Conservation (phyloP, 2,797 vertebrate species). For the Choloepus didactylus region DNA sequence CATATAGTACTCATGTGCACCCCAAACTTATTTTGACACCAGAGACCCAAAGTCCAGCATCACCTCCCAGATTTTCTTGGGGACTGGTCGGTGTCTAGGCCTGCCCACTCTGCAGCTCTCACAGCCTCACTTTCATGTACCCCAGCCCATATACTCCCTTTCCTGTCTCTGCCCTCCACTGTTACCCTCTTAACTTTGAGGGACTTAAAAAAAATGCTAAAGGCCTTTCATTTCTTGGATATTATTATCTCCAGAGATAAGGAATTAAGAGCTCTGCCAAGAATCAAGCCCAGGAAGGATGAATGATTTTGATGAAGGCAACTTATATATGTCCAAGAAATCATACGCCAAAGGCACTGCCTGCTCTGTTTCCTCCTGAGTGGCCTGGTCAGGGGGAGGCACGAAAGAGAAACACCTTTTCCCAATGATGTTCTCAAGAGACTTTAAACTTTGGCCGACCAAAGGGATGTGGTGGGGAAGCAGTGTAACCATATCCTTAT, state of each 20-base stretch:
- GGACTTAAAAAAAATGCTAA: neutral
- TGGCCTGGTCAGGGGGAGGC: neutral
- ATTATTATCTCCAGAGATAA: neutral
- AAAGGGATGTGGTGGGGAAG: neutral
- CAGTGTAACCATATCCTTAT: neutral
- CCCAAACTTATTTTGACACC: neutral
- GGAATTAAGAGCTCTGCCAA: conserved; percentile 15
- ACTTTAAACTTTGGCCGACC: neutral
- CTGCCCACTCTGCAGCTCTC: neutral
- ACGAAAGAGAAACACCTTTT: neutral
- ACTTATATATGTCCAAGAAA: neutral
- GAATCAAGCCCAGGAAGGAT: neutral
- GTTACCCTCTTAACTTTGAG: neutral
- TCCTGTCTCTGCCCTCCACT: neutral
- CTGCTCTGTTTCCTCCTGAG: neutral
- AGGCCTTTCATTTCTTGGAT: neutral
- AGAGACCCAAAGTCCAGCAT: neutral
- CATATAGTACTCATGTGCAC: neutral
- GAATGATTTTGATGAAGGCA: neutral
- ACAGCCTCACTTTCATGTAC: neutral
- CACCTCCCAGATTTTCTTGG: too few species aligned
- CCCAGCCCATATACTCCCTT: neutral
- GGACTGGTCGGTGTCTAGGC: too few species aligned
- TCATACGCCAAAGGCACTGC: fast-evolving
- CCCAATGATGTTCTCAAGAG: neutral